Conservation (phyloP, 2,797 vertebrate genomes). For the Acanthiza pusilla region DNA sequence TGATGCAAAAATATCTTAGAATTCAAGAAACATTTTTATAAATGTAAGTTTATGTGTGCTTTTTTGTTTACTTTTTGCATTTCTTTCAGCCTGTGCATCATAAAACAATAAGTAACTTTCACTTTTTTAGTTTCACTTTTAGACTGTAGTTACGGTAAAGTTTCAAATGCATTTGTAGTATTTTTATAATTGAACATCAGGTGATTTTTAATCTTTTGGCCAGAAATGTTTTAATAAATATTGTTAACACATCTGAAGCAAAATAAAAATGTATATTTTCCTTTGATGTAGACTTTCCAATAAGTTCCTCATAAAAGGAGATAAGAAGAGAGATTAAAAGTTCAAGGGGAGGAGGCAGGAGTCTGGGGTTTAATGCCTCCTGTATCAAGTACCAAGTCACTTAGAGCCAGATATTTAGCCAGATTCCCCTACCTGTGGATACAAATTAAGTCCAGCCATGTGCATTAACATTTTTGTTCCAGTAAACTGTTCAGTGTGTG, state of each 20-base stretch:
- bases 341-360: not conserved
- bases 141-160: constrained; percentile 22
- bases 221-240: not conserved
- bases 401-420: not conserved
- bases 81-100: not conserved
- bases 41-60: not conserved
- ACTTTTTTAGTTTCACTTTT: constrained; percentile 68
- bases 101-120: constrained; percentile 53
- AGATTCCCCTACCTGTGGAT: not conserved
- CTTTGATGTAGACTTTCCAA: not conserved
- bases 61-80: constrained; percentile 44
- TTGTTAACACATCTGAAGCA: not conserved
- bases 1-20: not conserved
- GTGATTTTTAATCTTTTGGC: not conserved
- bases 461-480: not conserved
- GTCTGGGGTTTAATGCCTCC: not conserved
- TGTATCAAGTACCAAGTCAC: not conserved
- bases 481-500: not conserved
- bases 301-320: not conserved
- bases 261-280: not conserved
- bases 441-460: not conserved
- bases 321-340: not conserved
- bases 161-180: constrained; percentile 34
- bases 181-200: constrained; percentile 15
- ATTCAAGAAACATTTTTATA: not conserved